phyloP scores from a whole-genome alignment of 2,888 invertebrate species.

The Archips xylosteana region DNA sequence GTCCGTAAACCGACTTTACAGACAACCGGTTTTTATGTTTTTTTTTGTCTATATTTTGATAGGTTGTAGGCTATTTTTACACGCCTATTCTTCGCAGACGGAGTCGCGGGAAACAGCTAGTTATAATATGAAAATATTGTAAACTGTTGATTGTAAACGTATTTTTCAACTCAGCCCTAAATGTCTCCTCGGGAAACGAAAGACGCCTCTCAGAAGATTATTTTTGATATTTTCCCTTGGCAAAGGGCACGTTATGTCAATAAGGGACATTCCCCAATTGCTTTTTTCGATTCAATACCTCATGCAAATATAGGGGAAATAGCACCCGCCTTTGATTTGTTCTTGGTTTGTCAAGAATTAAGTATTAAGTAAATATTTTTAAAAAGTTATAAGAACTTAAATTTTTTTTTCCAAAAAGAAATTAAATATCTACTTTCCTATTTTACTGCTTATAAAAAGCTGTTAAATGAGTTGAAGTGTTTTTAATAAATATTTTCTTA shows the following conservation, averaged over 20 bases:
- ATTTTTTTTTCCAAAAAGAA: no score
- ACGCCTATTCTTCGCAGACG: no score
- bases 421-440: no score
- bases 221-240: conserved; percentile 67
- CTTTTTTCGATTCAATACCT: conserved; percentile 70
- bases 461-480: no score
- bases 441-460: no score
- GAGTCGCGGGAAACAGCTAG: no score
- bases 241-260: conserved; percentile 79
- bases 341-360: conserved; percentile 51
- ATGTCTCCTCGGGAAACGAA: conserved; percentile 50
- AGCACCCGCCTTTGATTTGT: conserved; percentile 51
- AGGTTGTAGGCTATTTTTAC: no score
- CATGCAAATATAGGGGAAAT: conserved; percentile 69
- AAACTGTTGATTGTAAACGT: not conserved
- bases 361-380: not conserved
- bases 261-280: conserved; percentile 66
- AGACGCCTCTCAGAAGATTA: conserved; percentile 59
- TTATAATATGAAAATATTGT: no score
- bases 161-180: not conserved
- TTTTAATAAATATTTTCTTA: no score
- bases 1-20: no score
- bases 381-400: not conserved
- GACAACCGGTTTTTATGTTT: no score
- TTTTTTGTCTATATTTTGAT: no score